phyloP scores from a whole-genome alignment of 2,113 vertebrate species.

The Acanthochromis polyacanthus region DNA sequence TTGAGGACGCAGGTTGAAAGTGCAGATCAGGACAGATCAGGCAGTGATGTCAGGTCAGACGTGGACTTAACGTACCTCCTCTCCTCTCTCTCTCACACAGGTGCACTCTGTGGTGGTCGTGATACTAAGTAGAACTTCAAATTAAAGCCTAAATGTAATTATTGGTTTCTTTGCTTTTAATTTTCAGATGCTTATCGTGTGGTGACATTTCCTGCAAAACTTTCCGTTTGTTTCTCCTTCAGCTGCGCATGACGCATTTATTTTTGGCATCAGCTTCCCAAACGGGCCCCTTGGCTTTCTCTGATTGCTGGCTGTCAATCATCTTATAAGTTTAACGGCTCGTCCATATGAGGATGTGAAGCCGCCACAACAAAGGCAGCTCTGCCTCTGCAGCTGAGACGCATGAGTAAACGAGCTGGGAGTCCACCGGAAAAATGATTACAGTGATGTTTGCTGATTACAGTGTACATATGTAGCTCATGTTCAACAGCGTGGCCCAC shows the following conservation, averaged over 20 bases:
- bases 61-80: constrained; percentile 15
- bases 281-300: constrained; percentile 23
- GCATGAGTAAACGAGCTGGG: constrained; percentile 35
- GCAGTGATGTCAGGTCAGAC: constrained; percentile 18
- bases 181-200: constrained; percentile 52
- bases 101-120: constrained; percentile 29
- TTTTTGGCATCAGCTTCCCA: constrained; percentile 45
- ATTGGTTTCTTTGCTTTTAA: constrained; percentile 52
- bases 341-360: constrained; percentile 25
- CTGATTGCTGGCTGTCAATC: constrained; percentile 73
- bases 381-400: constrained; percentile 38
- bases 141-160: constrained; percentile 67
- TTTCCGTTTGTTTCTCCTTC: constrained; percentile 44
- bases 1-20: constrained; percentile 9
- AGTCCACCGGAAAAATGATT: constrained; percentile 52
- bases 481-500: constrained; percentile 12
- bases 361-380: constrained; percentile 58
- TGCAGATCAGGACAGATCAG: constrained; percentile 24
- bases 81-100: constrained; percentile 12
- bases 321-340: constrained; percentile 30
- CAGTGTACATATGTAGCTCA: constrained; percentile 25
- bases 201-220: constrained; percentile 39
- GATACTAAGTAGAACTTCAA: constrained; percentile 50
- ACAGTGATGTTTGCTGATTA: constrained; percentile 53
- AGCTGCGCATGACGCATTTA: constrained; percentile 43